These are phyloP conservation scores for Rhynchophorus ferrugineus DNA, from an alignment of 1,140 invertebrate genomes.

Conservation along the genomic window DNA sequence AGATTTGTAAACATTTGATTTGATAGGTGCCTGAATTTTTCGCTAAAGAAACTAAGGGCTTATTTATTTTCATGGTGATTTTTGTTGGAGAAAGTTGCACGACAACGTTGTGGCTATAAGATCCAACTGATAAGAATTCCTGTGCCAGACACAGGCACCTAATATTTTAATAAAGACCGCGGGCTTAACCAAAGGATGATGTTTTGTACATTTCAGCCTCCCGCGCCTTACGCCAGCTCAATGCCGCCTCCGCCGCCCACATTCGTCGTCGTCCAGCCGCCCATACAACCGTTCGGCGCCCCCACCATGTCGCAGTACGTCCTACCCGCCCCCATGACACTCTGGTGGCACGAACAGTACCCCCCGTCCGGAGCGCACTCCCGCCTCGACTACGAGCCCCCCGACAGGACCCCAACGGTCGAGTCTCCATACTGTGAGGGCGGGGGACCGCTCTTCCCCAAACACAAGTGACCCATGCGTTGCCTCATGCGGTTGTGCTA, in stretches of 20 bases:
- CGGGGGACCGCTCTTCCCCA: slow-evolving; percentile 25
- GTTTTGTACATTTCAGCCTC: slow-evolving; percentile 10
- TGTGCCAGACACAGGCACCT: too few species aligned
- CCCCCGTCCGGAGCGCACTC: slow-evolving; percentile 25
- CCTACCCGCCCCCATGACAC: slow-evolving; percentile 25
- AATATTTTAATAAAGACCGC: too few species aligned
- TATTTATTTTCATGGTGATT: too few species aligned
- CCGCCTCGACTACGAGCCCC: slow-evolving; percentile 25
- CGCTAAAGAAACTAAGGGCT: not conserved
- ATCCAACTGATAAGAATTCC: too few species aligned
- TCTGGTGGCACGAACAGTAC: slow-evolving; percentile 31
- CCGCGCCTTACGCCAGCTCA: slow-evolving; percentile 19
- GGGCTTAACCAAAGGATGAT: too few species aligned
- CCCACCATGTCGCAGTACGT: slow-evolving; percentile 26
- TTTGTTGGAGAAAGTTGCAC: too few species aligned
- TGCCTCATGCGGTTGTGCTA: slow-evolving; percentile 25
- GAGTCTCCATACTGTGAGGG: slow-evolving; percentile 10
- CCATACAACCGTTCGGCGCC: slow-evolving; percentile 27
- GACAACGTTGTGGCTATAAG: too few species aligned
- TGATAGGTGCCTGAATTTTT: too few species aligned
- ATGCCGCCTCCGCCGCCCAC: slow-evolving; percentile 27
- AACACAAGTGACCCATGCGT: slow-evolving; percentile 34
- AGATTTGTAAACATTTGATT: too few species aligned
- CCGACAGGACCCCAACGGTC: slow-evolving; percentile 17
- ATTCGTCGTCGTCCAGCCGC: slow-evolving; percentile 36